These are phyloP conservation scores for Lonchura striata DNA, from an alignment of 2,113 vertebrate species.

Conservation along the genomic window DNA sequence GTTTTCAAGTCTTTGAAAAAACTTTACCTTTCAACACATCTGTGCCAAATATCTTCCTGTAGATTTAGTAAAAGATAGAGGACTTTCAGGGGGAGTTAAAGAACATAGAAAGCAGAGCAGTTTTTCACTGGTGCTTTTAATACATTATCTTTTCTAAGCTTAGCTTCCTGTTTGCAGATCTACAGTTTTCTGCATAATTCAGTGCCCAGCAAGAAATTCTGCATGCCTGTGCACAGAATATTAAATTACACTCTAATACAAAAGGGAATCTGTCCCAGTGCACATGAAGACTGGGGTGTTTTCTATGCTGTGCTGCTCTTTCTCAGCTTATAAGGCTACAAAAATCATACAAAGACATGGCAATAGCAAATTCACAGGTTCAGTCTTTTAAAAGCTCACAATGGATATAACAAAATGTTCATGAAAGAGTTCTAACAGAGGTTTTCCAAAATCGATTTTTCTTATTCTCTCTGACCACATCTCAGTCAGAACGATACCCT, in stretches of 20 bases:
- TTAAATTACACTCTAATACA: conserved; percentile 40
- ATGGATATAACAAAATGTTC: conserved; percentile 50
- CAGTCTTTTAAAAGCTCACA: conserved; percentile 50
- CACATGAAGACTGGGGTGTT: background rate
- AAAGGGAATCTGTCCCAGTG: background rate
- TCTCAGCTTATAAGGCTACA: conserved; percentile 1
- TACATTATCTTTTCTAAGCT: conserved; percentile 45
- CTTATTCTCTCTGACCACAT: conserved; percentile 50
- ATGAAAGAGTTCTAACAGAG: conserved; percentile 41
- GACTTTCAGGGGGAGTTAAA: conserved; percentile 14
- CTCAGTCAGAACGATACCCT: conserved; percentile 36
- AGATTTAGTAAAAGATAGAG: conserved; percentile 42
- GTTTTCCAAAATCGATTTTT: conserved; percentile 64
- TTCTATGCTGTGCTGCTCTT: conserved; percentile 24
- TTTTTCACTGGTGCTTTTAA: conserved; percentile 25
- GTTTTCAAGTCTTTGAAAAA: conserved; percentile 45
- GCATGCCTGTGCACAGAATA: conserved; percentile 51
- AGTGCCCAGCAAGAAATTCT: conserved; percentile 61
- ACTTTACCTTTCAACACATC: conserved; percentile 33
- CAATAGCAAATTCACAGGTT: conserved; percentile 36
- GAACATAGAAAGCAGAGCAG: conserved; percentile 37
- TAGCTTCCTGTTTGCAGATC: conserved; percentile 56
- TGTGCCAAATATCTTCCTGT: conserved; percentile 11
- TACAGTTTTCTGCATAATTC: conserved; percentile 56
- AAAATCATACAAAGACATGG: conserved; percentile 53